A percentile compares a stretch with the other conserved stretches of the same genome.
These are phyloP conservation scores for Guaruba guarouba DNA, from an alignment of 2,113 vertebrate genomes.

Conservation along the genomic window DNA sequence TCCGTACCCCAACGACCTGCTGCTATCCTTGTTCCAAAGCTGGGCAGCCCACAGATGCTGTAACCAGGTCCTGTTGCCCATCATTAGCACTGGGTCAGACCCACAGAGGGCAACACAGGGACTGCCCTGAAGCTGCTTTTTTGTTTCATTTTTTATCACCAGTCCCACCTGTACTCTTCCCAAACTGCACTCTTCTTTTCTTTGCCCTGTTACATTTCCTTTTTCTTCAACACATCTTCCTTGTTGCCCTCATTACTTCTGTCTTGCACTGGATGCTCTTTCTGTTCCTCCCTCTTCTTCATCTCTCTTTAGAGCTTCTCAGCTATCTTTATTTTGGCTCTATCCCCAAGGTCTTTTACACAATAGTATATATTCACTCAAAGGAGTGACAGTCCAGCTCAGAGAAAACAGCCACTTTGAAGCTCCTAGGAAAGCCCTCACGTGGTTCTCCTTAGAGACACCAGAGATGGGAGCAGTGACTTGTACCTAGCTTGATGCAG, in stretches of 20 bases:
- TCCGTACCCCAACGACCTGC: fast-evolving
- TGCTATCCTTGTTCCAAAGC: background rate
- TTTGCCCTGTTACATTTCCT: background rate
- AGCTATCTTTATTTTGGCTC: background rate
- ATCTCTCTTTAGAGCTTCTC: background rate
- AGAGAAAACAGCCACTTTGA: background rate
- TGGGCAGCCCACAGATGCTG: background rate
- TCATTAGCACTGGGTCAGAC: background rate
- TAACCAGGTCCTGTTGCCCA: background rate
- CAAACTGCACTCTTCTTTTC: background rate
- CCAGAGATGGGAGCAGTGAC: background rate
- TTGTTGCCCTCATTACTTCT: background rate
- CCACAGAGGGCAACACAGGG: background rate
- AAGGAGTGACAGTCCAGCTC: background rate
- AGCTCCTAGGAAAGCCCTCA: background rate
- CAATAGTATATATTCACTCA: background rate
- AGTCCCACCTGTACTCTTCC: background rate
- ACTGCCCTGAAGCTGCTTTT: background rate
- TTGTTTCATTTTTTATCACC: background rate
- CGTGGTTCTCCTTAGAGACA: background rate
- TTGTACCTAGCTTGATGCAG: background rate
- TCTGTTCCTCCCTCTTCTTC: background rate
- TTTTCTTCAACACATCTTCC: background rate
- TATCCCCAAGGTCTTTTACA: background rate
- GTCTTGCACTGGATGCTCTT: background rate